Evolutionary conservation across 2,113 vertebrate genomes (phyloP).

Genomic region (Aix galericulata): DNA sequence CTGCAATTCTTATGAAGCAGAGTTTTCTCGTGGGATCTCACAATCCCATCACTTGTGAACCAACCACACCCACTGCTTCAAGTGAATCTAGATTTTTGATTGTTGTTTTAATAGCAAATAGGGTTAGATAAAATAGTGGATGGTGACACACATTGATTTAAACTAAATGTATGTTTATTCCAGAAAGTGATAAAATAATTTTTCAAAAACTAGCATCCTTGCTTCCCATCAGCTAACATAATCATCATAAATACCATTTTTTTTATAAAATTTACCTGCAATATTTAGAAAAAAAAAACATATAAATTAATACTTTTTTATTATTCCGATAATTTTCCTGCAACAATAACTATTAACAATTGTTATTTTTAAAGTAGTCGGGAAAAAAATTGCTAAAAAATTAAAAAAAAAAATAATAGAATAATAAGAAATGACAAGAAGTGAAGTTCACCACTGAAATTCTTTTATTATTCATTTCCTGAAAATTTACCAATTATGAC

Average conservation of each 20-base stretch:
- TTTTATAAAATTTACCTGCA: not conserved
- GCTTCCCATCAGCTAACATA: not conserved
- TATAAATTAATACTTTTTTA: not conserved
- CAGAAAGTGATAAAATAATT: not conserved
- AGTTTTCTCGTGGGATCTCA: not conserved
- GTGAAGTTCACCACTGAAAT: not conserved
- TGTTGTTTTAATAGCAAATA: not conserved
- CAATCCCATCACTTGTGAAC: not conserved
- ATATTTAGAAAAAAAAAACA: not conserved
- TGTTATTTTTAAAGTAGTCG: not conserved
- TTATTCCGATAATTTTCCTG: not conserved
- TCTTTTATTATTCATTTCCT: not conserved
- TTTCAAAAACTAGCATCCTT: not conserved
- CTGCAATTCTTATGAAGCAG: accelerated
- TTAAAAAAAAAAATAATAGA: not conserved
- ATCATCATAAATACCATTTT: not conserved
- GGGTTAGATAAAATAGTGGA: not conserved
- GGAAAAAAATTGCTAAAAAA: too few species aligned
- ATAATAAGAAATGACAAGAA: not conserved
- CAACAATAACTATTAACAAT: not conserved
- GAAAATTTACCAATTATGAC: not conserved
- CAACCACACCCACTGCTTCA: not conserved
- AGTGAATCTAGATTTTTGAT: not conserved
- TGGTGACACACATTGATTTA: not conserved
- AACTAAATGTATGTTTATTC: not conserved